Conservation (phyloP, 2,113 vertebrate species). For the Sebastes fasciatus region DNA sequence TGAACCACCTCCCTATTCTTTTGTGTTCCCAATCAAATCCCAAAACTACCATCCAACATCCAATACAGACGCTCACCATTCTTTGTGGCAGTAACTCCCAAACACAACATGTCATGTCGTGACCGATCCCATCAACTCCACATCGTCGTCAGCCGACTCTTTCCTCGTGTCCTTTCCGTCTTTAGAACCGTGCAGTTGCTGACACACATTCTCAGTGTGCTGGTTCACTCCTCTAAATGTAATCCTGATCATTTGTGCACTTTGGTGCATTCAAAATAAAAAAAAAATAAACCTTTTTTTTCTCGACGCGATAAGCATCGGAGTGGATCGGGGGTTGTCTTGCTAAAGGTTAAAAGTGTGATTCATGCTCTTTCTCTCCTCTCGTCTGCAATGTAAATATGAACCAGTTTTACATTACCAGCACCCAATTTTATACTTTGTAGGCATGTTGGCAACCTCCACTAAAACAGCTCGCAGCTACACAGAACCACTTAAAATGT, state of each 20-base stretch:
- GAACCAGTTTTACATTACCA: background rate
- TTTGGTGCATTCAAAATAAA: background rate
- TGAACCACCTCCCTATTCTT: background rate
- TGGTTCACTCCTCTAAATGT: background rate
- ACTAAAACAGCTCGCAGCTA: background rate
- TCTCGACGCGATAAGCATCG: too few relatives aligned
- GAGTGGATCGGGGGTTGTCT: background rate
- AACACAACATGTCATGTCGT: background rate
- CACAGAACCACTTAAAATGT: background rate
- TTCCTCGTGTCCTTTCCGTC: background rate
- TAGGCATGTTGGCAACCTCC: background rate
- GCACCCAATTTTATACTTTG: conserved; percentile 1
- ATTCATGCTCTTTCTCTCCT: background rate
- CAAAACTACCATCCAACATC: background rate
- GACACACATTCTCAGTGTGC: background rate
- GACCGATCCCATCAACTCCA: background rate
- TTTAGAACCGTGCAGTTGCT: background rate
- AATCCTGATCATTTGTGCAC: background rate
- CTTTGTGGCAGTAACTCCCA: background rate
- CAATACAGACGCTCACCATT: background rate
- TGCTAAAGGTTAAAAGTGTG: background rate
- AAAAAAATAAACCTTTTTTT: background rate
- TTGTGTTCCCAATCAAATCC: background rate
- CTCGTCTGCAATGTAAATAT: background rate
- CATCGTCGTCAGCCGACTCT: background rate